Conservation (phyloP, 2,797 vertebrate species). For the Clamator glandarius region DNA sequence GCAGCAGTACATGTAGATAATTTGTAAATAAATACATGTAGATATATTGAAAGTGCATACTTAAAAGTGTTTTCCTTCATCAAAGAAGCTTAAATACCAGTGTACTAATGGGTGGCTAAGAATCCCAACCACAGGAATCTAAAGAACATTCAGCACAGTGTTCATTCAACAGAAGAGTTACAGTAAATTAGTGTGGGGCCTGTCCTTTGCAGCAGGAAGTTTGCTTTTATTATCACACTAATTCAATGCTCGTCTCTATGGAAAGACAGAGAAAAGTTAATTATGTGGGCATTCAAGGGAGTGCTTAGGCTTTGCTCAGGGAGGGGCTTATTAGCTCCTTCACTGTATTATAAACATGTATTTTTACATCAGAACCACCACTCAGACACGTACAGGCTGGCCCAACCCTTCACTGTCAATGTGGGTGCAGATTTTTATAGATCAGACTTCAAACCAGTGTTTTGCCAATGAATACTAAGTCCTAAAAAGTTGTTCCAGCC, state of each 20-base stretch:
- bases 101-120: neutral
- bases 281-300: neutral
- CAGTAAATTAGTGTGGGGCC: neutral
- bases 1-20: neutral
- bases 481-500: neutral
- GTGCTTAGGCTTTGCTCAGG: neutral
- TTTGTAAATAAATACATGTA: neutral
- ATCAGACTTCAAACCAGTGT: neutral
- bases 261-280: neutral
- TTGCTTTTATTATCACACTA: neutral
- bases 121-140: neutral
- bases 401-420: neutral
- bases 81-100: neutral
- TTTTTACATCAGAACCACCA: neutral
- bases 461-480: neutral
- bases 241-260: neutral
- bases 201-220: neutral
- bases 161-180: neutral
- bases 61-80: neutral
- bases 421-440: neutral
- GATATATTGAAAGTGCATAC: fast-evolving
- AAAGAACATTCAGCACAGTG: neutral
- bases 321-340: neutral
- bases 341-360: neutral
- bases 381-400: fast-evolving